Percentiles rank a stretch among this genome's conserved stretches.
phyloP scores from a whole-genome alignment of 2,888 invertebrate genomes.

The Deilephila elpenor region DNA sequence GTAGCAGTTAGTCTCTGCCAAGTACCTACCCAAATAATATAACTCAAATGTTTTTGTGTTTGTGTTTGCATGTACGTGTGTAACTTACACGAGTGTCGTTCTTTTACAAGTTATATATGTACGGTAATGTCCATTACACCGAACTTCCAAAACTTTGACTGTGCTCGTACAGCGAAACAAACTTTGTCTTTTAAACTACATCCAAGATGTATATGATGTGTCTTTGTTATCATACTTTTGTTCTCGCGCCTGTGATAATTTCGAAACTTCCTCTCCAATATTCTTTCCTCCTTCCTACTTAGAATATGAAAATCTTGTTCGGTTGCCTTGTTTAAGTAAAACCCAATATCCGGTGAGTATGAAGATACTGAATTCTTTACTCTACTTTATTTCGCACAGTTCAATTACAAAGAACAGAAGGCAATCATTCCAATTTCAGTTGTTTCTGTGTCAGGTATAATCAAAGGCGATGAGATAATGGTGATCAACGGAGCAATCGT shows the following conservation, averaged over 20 bases:
- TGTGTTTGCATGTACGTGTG: not conserved
- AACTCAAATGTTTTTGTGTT: not conserved
- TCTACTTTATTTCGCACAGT: slow-evolving; percentile 45
- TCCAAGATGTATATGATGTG: not conserved
- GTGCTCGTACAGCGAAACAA: slow-evolving; percentile 37
- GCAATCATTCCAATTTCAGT: slow-evolving; percentile 61
- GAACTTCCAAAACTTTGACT: slow-evolving; percentile 30
- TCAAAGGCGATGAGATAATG: slow-evolving; percentile 99
- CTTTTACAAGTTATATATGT: not conserved
- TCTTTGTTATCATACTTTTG: slow-evolving; percentile 8
- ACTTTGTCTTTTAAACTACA: slow-evolving; percentile 38
- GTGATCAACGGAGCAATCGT: slow-evolving; percentile 99
- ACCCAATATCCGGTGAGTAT: slow-evolving; percentile 39
- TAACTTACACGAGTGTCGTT: not conserved
- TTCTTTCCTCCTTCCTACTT: slow-evolving; percentile 13
- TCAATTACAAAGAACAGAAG: slow-evolving; percentile 52
- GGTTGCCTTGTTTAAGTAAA: slow-evolving; percentile 16
- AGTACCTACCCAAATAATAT: not conserved
- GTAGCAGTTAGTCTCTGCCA: not conserved
- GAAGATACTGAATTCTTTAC: slow-evolving; percentile 43
- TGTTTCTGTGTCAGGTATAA: slow-evolving; percentile 90
- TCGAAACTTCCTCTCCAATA: slow-evolving; percentile 17
- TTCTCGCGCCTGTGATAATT: slow-evolving; percentile 2
- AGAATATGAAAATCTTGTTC: slow-evolving; percentile 22
- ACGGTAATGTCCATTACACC: slow-evolving; percentile 27